A percentile compares a stretch with the other conserved stretches of the same genome.
phyloP scores from a whole-genome alignment of 2,888 invertebrate species.

The Ochropleura leucogaster region DNA sequence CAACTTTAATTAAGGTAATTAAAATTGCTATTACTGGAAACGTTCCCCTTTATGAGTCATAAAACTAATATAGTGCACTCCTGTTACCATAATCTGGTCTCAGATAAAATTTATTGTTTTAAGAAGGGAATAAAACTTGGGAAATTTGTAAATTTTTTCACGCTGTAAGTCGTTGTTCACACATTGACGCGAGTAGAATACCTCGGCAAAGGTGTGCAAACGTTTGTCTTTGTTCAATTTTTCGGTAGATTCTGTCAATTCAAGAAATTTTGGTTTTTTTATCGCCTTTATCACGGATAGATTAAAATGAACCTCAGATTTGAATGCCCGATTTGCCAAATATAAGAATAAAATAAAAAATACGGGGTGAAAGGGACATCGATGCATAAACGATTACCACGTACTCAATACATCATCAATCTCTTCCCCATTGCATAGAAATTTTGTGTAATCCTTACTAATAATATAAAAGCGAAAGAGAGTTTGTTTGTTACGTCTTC shows the following conservation, averaged over 20 bases:
- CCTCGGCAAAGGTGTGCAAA: neutral
- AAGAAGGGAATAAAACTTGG: neutral
- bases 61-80: constrained; percentile 44
- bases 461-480: too few relatives aligned
- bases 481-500: too few relatives aligned
- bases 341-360: too few relatives aligned
- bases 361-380: too few relatives aligned
- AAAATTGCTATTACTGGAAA: constrained; percentile 25
- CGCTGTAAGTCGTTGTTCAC: neutral
- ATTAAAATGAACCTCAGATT: too few relatives aligned
- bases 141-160: neutral
- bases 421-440: too few relatives aligned
- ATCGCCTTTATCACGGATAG: too few relatives aligned
- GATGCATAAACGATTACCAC: too few relatives aligned
- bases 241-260: neutral
- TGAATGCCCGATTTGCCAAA: too few relatives aligned
- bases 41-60: constrained; percentile 34
- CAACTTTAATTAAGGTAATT: constrained; percentile 34
- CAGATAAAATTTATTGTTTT: neutral
- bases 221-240: neutral
- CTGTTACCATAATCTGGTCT: constrained; percentile 29
- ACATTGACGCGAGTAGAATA: neutral
- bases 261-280: neutral
- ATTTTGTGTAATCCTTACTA: too few relatives aligned
- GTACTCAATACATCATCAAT: too few relatives aligned